A percentile compares a stretch with the other conserved stretches of the same genome.
Conservation (phyloP, 2,888 invertebrate species). For the Leucophenga maculata region DNA sequence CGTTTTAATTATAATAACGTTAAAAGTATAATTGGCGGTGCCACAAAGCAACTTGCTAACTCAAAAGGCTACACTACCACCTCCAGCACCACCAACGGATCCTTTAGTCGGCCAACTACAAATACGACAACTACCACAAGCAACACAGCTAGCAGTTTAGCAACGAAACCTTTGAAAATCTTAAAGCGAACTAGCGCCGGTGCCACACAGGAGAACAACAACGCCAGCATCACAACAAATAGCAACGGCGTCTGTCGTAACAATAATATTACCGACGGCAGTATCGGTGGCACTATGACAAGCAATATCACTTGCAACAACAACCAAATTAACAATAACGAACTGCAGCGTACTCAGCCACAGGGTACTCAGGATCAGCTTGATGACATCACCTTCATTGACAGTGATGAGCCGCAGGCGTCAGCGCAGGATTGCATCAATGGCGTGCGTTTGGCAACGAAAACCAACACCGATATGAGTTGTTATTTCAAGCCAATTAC, state of each 20-base stretch:
- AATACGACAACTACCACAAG: constrained; percentile 34
- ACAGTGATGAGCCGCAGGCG: constrained; percentile 60
- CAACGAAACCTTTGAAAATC: background rate
- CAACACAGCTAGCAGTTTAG: background rate
- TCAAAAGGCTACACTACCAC: background rate
- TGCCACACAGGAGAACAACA: too few species aligned
- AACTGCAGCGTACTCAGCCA: constrained; percentile 48
- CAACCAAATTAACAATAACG: constrained; percentile 37
- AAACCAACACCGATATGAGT: constrained; percentile 25
- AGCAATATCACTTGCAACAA: constrained; percentile 29
- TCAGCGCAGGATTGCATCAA: constrained; percentile 16
- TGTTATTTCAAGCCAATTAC: constrained; percentile 57
- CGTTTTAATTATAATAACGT: background rate
- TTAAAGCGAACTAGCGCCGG: too few species aligned
- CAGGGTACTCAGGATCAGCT: constrained; percentile 48
- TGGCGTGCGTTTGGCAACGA: constrained; percentile 14
- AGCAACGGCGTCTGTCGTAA: background rate
- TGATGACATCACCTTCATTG: constrained; percentile 68
- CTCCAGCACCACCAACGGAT: background rate
- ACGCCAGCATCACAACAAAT: too few species aligned
- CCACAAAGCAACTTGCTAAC: background rate
- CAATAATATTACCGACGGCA: constrained; percentile 1
- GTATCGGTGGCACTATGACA: constrained; percentile 35
- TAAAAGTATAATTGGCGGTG: constrained; percentile 1
- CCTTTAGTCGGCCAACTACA: constrained; percentile 6